phyloP scores from a whole-genome alignment of 2,113 vertebrate species.

The Dromiciops gliroides region DNA sequence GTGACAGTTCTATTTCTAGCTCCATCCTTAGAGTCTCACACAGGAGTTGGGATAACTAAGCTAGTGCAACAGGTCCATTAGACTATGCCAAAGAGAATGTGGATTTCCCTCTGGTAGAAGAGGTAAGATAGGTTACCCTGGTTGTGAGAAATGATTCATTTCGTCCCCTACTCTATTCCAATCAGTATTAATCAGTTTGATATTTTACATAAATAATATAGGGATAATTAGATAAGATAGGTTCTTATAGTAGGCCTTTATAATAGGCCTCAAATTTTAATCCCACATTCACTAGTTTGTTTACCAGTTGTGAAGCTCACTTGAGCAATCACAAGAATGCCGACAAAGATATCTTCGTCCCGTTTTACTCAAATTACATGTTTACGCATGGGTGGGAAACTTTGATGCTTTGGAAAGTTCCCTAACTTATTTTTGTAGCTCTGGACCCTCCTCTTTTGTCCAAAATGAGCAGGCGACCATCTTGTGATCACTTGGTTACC shows the following conservation, averaged over 20 bases:
- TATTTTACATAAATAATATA: too few relatives aligned
- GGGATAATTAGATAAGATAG: too few relatives aligned
- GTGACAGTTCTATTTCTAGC: rapidly evolving
- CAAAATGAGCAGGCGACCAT: not conserved
- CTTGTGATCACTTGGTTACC: too few relatives aligned
- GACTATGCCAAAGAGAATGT: not conserved
- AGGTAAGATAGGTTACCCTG: not conserved
- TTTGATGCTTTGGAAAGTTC: not conserved
- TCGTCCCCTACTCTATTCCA: not conserved
- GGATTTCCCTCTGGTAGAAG: not conserved
- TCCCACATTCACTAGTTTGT: not conserved
- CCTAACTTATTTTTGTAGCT: not conserved
- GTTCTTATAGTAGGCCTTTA: not conserved
- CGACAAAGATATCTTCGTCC: not conserved
- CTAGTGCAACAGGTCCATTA: not conserved
- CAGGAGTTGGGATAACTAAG: not conserved
- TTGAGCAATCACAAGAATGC: not conserved
- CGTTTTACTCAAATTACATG: not conserved
- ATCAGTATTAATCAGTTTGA: not conserved
- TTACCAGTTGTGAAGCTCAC: not conserved
- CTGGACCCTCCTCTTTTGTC: not conserved
- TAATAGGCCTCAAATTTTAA: not conserved
- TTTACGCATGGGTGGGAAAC: not conserved
- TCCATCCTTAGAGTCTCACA: not conserved
- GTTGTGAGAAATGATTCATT: not conserved